Evolutionary conservation across 2,888 invertebrate species (phyloP), one percentile per base, ranked within the genome.

Genomic region (Drosophila hawaiiensis): DNA sequence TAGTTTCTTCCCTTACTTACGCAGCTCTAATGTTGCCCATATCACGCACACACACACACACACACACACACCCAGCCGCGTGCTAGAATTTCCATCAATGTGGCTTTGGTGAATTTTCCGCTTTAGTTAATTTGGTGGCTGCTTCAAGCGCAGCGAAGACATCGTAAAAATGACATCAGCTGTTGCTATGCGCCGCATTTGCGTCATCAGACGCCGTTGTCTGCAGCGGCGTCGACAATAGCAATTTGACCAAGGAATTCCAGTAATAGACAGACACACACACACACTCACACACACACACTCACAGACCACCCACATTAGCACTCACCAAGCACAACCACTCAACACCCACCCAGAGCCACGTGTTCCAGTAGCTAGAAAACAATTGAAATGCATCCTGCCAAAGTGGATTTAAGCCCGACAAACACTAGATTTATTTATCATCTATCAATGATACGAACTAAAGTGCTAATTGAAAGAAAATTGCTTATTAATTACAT

Each of bases 11-110:
- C 47, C 4, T 16, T 47, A 16, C 4, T 16, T 47, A 16, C 47
- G 47, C 16, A n/a, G 1, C 29, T 37, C 56, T 43, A 16, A 39
- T 41, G 10, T 19, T 19, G n/a, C 25, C 37, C 55, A 28, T 35
- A 9, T 4, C 16, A 37, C 0, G 4, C 25, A 37, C 25, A 3
- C 29, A 47, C 63, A 29, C 53, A 14, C 43, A 12, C 37, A 29
- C 41, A 41, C 47, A 59, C 58, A 28, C 29, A 55, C 41, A 14
- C 35, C 14, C 14, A 35, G 75, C 73, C 73, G 73, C 88, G 72
- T 87, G 85, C 49, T 76, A 76, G 89, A 88, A 85, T 90, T 85
- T 81, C 88, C 83, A 85, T 85, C 54, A 73, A 82, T 66, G 72
- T 68, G 73, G 60, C 78, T 80, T 78, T 84, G 68, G 74, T 73